phyloP scores from a whole-genome alignment of 2,797 vertebrate species.

The Apodemus agrarius region DNA sequence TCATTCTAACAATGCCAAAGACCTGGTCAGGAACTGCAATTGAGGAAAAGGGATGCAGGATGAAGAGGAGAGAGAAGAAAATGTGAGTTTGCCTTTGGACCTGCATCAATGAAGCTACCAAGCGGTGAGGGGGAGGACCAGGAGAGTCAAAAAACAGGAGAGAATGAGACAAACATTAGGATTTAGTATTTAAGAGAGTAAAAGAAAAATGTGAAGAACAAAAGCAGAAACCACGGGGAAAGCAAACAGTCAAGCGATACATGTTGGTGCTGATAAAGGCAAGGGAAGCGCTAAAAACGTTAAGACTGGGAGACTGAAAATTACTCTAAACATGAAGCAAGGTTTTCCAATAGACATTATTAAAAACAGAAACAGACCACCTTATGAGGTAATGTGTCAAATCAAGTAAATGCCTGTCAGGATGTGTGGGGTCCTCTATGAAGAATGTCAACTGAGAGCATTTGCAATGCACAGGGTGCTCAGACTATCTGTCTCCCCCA shows the following conservation, averaged over 20 bases:
- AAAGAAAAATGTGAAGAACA: conserved; percentile 49
- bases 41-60: not conserved
- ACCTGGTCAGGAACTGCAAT: not conserved
- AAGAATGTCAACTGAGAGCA: not conserved
- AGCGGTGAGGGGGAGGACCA: not conserved
- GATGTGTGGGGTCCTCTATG: not conserved
- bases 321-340: conserved; percentile 14
- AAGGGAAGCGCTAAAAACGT: not conserved
- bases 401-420: conserved; percentile 23
- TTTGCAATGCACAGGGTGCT: not conserved
- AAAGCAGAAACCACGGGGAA: not conserved
- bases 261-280: not conserved
- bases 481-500: not conserved
- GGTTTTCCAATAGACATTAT: conserved; percentile 26
- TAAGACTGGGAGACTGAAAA: not conserved
- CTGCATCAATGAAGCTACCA: not conserved
- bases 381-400: not conserved
- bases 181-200: not conserved
- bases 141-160: not conserved
- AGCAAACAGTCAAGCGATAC: not conserved
- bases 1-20: not conserved
- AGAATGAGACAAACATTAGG: not conserved
- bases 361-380: conserved; percentile 50
- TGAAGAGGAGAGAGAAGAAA: not conserved
- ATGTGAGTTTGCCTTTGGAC: not conserved